Conservation (phyloP, 2,888 invertebrate species). For the Priocnemis perturbator region DNA sequence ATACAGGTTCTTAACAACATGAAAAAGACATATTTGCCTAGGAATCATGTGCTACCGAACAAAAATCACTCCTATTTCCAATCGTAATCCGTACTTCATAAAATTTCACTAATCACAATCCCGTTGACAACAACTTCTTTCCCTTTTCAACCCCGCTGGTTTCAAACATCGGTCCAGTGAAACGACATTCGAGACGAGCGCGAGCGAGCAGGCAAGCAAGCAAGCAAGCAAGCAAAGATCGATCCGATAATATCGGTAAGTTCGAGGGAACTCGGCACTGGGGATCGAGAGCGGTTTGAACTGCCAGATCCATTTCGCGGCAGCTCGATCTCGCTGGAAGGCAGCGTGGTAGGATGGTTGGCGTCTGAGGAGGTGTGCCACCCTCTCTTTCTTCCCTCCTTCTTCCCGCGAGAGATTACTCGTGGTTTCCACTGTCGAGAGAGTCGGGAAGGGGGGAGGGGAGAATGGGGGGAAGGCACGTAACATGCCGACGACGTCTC, state of each 20-base stretch:
- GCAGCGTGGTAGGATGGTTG: slow-evolving; percentile 18
- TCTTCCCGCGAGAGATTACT: slow-evolving; percentile 17
- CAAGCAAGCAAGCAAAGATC: slow-evolving; percentile 36
- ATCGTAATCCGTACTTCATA: too few species aligned
- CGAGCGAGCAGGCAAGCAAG: slow-evolving; percentile 1
- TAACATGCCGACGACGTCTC: slow-evolving; percentile 60
- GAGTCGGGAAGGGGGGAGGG: slow-evolving; percentile 3
- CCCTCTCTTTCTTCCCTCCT: slow-evolving; percentile 2
- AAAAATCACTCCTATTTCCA: too few species aligned
- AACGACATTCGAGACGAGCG: too few species aligned
- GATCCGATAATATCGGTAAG: slow-evolving; percentile 49
- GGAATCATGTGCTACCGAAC: too few species aligned
- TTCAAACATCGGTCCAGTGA: too few species aligned
- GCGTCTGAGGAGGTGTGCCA: background rate
- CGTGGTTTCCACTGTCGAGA: slow-evolving; percentile 37
- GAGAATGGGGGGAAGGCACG: slow-evolving; percentile 33
- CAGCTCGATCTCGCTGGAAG: slow-evolving; percentile 49
- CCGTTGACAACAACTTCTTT: too few species aligned
- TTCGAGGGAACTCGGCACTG: slow-evolving; percentile 36
- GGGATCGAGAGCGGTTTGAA: slow-evolving; percentile 32
- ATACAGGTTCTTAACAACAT: too few species aligned
- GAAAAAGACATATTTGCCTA: too few species aligned
- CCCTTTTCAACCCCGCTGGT: too few species aligned
- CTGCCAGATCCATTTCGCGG: slow-evolving; percentile 57
- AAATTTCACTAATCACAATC: too few species aligned